Evolutionary conservation across 2,888 invertebrate genomes (phyloP), one percentile per base, ranked within the genome.

Genomic region (Acanthacorydalis orientalis): DNA sequence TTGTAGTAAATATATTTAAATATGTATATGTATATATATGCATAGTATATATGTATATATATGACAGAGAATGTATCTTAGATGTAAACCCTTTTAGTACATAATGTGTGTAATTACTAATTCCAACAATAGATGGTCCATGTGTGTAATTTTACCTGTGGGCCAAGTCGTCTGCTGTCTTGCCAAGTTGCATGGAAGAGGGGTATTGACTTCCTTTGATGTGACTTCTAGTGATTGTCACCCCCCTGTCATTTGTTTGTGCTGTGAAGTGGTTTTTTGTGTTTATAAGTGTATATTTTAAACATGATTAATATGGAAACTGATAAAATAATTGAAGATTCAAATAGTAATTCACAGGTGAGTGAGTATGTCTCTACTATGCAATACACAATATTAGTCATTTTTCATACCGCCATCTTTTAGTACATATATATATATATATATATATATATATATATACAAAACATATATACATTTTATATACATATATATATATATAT

Each of bases 231-330:
- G 48, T 35, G 41, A 37, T 31, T 37, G 37, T 48, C 32, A 43
- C 39, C 34, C 38, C 38, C 31, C 41, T 34, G 32, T 39, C 34
- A 39, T 41, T 48, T 38, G 37, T 31, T 48, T 37, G 38, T 48
- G 43, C 15, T 43, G 16, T 44, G 37, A 45, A 34, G 33, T 44
- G 40, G 48, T 44, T 48, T 49, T 52, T 51, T 48, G 48, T 46
- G 46, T 48, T 53, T 50, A 50, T 48, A 46, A 51, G 50, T 48
- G 51, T 45, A 47, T 50, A 45, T 49, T 49, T 49, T 53, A 69
- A 69, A 68, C 67, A 80, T 82, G 80, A 76, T 80, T 73, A 83
- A 84, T 78, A 88, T 88, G 87, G 88, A 88, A 79, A 87, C 85
- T 70, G 87, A 88, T 75, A 84, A 84, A 77, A 78, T 83, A 69